Evolutionary conservation across 2,797 vertebrate species (phyloP), one percentile per base, ranked within the genome.

Genomic region (Acanthiza pusilla): DNA sequence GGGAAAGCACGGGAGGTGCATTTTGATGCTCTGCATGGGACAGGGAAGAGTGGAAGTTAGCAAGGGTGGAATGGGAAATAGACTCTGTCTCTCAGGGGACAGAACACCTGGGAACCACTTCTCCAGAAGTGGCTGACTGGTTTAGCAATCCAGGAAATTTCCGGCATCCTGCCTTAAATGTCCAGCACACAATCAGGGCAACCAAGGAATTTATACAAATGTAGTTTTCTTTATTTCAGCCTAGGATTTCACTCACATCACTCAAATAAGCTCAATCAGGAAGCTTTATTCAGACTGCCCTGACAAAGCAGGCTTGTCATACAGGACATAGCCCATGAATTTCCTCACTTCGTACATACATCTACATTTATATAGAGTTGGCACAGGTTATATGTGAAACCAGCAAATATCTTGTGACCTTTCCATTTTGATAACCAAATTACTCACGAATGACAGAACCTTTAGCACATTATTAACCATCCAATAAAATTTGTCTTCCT

Each of bases 121-220:
- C 32, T 77, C 25, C 53, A 48, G 25, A 7, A 40, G 6, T 21
- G 18, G 5, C 36, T 55, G 42, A 7, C 21, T 76, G 50, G 12
- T 61, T 77, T 80, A 77, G 25, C 55, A 73, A 36, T 11, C 1
- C 16, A 40, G 38, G 45, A 66, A 21, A 48, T 6, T 22, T 70
- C 42, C 51, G 57, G 13, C 21, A 19, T 57, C 30, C 25, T 71
- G 19, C 53, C 58, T 50, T 67, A 48, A 75, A 32, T 34, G 34
- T 85, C 19, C 38, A 88, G 32, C 8, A 21, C 5, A 11, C 8
- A 50, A 50, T 3, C 0, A 8, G 7, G 4, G 0, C 5, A n/a
- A 21, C 16, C 30, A 60, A 57, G 16, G 26, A 25, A 27, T 51
- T 63, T 47, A n/a, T 22, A 26, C 40, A 78, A 29, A 54, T 4